These are phyloP conservation scores for Saccostrea echinata DNA, from an alignment of 1,140 invertebrate genomes.

Conservation along the genomic window DNA sequence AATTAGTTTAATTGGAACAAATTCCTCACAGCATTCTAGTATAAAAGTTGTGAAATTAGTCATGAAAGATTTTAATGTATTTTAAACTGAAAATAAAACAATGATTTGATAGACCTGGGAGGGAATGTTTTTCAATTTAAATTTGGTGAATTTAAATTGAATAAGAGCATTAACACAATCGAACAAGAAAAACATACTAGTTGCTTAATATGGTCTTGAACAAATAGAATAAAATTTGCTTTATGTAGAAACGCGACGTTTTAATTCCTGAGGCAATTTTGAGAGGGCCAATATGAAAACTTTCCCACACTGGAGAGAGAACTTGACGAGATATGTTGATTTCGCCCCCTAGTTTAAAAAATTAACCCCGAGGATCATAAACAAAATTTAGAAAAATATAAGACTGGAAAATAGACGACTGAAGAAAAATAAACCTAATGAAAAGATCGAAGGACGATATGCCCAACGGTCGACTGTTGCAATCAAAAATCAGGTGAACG, in stretches of 20 bases:
- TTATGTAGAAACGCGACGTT: background rate
- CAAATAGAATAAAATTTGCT: slow-evolving; percentile 14
- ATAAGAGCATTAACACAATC: slow-evolving; percentile 27
- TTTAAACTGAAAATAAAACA: slow-evolving; percentile 38
- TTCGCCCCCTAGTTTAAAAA: background rate
- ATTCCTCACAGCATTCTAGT: slow-evolving; percentile 15
- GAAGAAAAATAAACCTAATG: background rate
- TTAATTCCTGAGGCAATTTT: slow-evolving; percentile 28
- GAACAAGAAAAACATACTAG: slow-evolving; percentile 28
- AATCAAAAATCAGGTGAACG: background rate
- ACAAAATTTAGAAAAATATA: background rate
- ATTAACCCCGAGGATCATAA: background rate
- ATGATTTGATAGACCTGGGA: slow-evolving; percentile 31
- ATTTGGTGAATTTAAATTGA: slow-evolving; percentile 38
- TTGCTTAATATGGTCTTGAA: slow-evolving; percentile 26
- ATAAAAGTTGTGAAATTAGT: slow-evolving; percentile 32
- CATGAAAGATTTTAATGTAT: slow-evolving; percentile 37
- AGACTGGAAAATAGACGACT: background rate
- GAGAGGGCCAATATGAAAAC: slow-evolving; percentile 7
- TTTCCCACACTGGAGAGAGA: background rate
- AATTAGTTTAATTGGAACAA: slow-evolving; percentile 25
- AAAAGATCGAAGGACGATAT: background rate
- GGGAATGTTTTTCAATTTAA: slow-evolving; percentile 35
- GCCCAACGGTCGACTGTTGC: background rate
- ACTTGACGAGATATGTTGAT: background rate